Evolutionary conservation across 1,140 invertebrate genomes (phyloP).

Genomic region (Bombus picipes): DNA sequence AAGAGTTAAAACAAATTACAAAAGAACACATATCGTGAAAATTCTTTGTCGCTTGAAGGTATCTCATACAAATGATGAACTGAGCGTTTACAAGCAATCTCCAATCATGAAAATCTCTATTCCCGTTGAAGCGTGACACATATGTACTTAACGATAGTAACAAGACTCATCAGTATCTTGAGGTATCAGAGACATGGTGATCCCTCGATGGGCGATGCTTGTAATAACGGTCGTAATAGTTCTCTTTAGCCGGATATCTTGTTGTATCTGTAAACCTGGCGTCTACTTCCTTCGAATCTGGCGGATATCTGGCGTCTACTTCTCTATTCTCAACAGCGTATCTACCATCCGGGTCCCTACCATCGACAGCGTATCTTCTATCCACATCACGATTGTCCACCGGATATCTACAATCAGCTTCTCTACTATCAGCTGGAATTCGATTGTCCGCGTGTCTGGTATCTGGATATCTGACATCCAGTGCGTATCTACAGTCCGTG

Average conservation of each 20-base stretch:
- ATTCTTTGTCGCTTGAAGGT: background rate
- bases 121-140: conserved; percentile 65
- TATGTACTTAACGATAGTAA: conserved; percentile 61
- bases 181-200: conserved; percentile 76
- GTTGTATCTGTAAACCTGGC: conserved; percentile 74
- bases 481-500: conserved; percentile 59
- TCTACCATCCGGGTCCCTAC: conserved; percentile 64
- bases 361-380: conserved; percentile 64
- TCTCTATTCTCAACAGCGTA: conserved; percentile 65
- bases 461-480: conserved; percentile 70
- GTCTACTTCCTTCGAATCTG: conserved; percentile 63
- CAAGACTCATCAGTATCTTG: conserved; percentile 78
- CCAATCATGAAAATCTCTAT: conserved; percentile 12
- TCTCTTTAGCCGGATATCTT: conserved; percentile 78
- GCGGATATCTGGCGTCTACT: conserved; percentile 44
- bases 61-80: conserved; percentile 1
- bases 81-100: background rate
- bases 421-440: conserved; percentile 50
- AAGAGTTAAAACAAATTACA: background rate
- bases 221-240: conserved; percentile 82
- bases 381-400: conserved; percentile 67
- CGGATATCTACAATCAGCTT: conserved; percentile 67
- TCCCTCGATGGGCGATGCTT: conserved; percentile 80
- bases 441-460: conserved; percentile 66
- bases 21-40: background rate